phyloP scores from a whole-genome alignment of 2,113 vertebrate species.

The Brachypteracias leptosomus region DNA sequence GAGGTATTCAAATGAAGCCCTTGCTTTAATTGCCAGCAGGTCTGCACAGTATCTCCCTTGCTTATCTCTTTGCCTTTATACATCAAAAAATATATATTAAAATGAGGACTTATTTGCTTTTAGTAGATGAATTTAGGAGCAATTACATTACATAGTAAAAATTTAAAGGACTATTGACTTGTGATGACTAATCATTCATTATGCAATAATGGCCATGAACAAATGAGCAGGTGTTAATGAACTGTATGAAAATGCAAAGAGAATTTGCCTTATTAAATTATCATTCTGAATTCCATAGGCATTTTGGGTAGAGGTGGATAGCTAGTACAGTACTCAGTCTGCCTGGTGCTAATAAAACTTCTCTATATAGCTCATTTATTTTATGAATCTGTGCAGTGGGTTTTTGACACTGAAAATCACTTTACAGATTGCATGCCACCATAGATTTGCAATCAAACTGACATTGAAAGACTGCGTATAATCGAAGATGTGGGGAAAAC shows the following conservation, averaged over 20 bases:
- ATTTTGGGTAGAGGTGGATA: not conserved
- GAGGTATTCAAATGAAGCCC: not conserved
- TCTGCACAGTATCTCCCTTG: not conserved
- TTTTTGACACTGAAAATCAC: not conserved
- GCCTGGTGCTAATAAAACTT: not conserved
- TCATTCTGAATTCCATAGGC: not conserved
- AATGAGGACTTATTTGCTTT: not conserved
- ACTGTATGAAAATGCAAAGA: not conserved
- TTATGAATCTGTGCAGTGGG: not conserved
- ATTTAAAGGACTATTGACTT: not conserved
- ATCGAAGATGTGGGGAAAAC: not conserved
- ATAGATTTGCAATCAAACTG: not conserved
- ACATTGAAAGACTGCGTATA: not conserved
- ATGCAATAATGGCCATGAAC: not conserved
- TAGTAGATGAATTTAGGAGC: not conserved
- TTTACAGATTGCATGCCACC: not conserved
- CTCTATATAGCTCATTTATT: not conserved
- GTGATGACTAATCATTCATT: not conserved
- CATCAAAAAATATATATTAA: not conserved
- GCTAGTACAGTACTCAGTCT: not conserved
- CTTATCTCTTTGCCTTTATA: not conserved
- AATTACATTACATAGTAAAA: not conserved
- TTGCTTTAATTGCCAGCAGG: not conserved
- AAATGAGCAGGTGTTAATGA: not conserved
- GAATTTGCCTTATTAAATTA: not conserved